phyloP scores from a whole-genome alignment of 2,797 vertebrate species.

The Chelonia mydas region DNA sequence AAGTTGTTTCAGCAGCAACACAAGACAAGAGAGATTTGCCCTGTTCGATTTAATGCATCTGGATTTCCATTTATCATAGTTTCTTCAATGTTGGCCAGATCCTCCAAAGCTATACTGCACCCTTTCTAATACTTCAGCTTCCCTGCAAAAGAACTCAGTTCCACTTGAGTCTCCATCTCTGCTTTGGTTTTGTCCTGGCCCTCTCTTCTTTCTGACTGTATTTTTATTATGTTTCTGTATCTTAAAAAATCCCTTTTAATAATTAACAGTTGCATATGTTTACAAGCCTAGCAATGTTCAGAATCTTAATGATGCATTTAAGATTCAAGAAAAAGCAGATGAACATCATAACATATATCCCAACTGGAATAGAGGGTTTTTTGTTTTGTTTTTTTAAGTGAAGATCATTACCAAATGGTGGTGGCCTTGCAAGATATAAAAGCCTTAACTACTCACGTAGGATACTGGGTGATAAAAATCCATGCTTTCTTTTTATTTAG shows the following conservation, averaged over 20 bases:
- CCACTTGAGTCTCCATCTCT: conserved; percentile 43
- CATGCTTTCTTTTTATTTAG: background rate
- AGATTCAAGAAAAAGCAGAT: conserved; percentile 19
- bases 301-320: background rate
- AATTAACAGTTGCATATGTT: conserved; percentile 45
- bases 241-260: conserved; percentile 24
- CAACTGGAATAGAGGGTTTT: background rate
- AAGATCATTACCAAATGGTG: background rate
- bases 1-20: conserved; percentile 44
- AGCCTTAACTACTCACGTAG: background rate
- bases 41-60: background rate
- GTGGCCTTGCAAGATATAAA: conserved; percentile 1
- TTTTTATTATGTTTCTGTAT: conserved; percentile 13
- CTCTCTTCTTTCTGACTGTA: background rate
- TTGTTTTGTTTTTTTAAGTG: background rate
- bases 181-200: conserved; percentile 22
- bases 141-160: background rate
- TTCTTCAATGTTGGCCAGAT: conserved; percentile 28
- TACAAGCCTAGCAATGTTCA: conserved; percentile 21
- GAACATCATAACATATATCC: background rate
- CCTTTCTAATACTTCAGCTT: conserved; percentile 41
- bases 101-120: background rate
- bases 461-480: background rate
- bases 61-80: conserved; percentile 50
- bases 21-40: background rate